phyloP scores from a whole-genome alignment of 2,888 invertebrate genomes.

The Epirrita christyi region DNA sequence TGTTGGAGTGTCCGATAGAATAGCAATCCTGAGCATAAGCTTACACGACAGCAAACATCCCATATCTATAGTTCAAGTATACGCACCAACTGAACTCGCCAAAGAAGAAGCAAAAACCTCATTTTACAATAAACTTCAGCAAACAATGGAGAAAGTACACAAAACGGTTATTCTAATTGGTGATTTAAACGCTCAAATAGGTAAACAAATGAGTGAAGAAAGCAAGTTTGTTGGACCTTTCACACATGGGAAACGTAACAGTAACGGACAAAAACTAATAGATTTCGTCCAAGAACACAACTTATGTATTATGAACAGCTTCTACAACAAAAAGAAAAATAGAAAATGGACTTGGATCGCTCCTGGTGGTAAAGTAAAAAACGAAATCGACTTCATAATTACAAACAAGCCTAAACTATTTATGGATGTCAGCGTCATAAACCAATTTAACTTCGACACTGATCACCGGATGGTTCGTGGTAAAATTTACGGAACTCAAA shows the following conservation, averaged over 20 bases:
- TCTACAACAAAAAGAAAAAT: not conserved
- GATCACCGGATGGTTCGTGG: not conserved
- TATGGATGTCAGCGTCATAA: not conserved
- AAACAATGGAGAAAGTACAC: not conserved
- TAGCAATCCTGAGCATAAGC: slow-evolving; percentile 12
- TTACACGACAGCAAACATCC: slow-evolving; percentile 13
- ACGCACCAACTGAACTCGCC: slow-evolving; percentile 23
- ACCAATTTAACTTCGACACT: not conserved
- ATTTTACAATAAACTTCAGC: not conserved
- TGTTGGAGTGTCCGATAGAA: slow-evolving; percentile 26
- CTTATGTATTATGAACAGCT: not conserved
- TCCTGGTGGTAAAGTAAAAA: not conserved
- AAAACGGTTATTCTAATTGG: not conserved
- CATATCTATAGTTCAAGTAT: slow-evolving; percentile 24
- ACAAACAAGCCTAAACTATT: not conserved
- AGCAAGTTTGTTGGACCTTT: slow-evolving; percentile 24
- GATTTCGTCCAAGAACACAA: not conserved
- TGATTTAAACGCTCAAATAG: not conserved
- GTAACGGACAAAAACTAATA: slow-evolving; percentile 17
- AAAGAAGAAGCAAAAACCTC: not conserved
- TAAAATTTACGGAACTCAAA: not conserved
- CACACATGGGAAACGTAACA: slow-evolving; percentile 11
- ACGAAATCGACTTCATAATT: not conserved
- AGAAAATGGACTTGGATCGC: too few relatives aligned
- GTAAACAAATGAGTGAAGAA: slow-evolving; percentile 10